Evolutionary conservation across 1,140 invertebrate species (phyloP).

Genomic region (Triops cancriformis): DNA sequence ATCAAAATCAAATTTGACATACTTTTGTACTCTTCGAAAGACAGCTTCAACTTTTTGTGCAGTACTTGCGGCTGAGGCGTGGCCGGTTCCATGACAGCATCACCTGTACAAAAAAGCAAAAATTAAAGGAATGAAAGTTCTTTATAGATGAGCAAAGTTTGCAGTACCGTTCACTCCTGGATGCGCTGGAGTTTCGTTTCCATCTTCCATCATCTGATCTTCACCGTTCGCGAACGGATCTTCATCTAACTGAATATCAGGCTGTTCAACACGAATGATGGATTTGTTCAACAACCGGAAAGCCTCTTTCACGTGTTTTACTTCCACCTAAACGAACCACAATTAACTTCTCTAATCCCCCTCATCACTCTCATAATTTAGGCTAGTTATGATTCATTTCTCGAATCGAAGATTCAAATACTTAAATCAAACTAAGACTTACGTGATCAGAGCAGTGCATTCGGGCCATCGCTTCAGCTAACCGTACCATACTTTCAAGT

Average conservation of each 20-base stretch:
- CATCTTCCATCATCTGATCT: conserved; percentile 33
- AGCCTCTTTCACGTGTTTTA: conserved; percentile 88
- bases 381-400: background rate
- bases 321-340: conserved; percentile 38
- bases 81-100: conserved; percentile 1
- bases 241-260: conserved; percentile 88
- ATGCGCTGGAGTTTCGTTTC: background rate
- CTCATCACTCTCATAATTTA: no score
- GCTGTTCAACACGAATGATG: conserved; percentile 94
- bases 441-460: conserved; percentile 90
- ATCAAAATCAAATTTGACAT: conserved; percentile 85
- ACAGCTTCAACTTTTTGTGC: conserved; percentile 81
- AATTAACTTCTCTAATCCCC: background rate
- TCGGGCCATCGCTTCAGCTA: conserved; percentile 93
- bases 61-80: conserved; percentile 34
- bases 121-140: background rate
- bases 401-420: background rate
- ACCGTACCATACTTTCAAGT: conserved; percentile 90
- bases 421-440: conserved; percentile 23
- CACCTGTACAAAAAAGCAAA: background rate
- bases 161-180: conserved; percentile 1
- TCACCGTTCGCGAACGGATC: conserved; percentile 46
- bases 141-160: background rate
- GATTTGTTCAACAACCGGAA: conserved; percentile 93
- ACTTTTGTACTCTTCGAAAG: conserved; percentile 89